Base-by-base conservation (phyloP, 2,797 vertebrate species). In the Lithobates sylvaticus region DNA sequence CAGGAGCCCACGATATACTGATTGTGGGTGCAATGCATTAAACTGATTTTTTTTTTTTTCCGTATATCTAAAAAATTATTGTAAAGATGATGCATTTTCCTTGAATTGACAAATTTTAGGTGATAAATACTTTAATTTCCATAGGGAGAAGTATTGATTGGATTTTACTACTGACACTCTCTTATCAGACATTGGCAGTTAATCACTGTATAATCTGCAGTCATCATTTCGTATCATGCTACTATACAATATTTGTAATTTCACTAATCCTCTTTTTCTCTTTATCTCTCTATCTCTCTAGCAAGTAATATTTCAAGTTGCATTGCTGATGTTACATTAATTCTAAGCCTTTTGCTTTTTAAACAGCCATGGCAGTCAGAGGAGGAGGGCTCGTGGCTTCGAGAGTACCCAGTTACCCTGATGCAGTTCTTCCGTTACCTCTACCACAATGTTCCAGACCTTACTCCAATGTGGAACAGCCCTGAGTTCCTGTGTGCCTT, bases 361-460 rank as follows among this genome's bases (percentile, higher is more conserved):
- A 15, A 39, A 12, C 89, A 99, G 98, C 98, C 98, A 0, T 99
- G 98, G 98, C 98, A 99, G 90, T 99, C 98, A 0, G 98, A 99
- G 91, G 98, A 99, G 89, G 98, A 99, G 88, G 98, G 98, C 0
- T 99, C 98, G 26, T 99, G 98, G 98, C 96, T 99, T 68, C 94
- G 98, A 84, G 98, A 99, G 81, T 99, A 99, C 82, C 98, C 98
- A 0, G 96, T 99, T 88, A 99, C 98, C 0, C 93, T 99, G 91
- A 98, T 99, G 98, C 98, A 99, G 93, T 99, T 99, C 93, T 99
- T 99, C 16, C 94, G 98, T 70, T 99, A 99, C 84, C 93, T 99
- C 21, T 99, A 99, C 92, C 98, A 99, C 92, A 99, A 99, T 5
- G 97, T 99, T 58, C 94, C 97, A 0, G 98, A 99, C 91, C 95